Evolutionary conservation across 1,140 invertebrate species (phyloP).

Genomic region (Protaetia brevitarsis): DNA sequence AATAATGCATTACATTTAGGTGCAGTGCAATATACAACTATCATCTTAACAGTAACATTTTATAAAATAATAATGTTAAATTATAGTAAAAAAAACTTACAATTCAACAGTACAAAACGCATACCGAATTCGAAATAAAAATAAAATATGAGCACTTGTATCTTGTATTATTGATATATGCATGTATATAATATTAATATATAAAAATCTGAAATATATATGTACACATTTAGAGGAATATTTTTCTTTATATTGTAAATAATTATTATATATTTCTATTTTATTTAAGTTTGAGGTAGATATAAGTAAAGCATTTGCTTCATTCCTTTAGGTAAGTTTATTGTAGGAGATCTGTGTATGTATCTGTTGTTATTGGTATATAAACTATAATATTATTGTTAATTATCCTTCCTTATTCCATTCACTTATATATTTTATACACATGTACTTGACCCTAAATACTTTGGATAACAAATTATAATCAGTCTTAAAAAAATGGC

Average conservation of each 20-base stretch:
- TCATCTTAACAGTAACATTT: slow-evolving; percentile 40
- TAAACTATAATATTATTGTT: slow-evolving; percentile 2
- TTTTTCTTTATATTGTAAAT: slow-evolving; percentile 31
- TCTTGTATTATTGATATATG: slow-evolving; percentile 33
- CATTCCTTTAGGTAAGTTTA: slow-evolving; percentile 7
- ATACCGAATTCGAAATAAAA: slow-evolving; percentile 25
- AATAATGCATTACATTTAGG: slow-evolving; percentile 40
- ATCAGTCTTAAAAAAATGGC: slow-evolving; percentile 46
- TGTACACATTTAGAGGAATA: slow-evolving; percentile 27
- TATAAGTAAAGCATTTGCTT: slow-evolving; percentile 24
- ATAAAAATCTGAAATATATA: slow-evolving; percentile 38
- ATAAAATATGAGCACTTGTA: slow-evolving; percentile 34
- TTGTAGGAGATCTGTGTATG: slow-evolving; percentile 22
- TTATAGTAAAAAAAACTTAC: slow-evolving; percentile 33
- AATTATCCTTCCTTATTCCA: slow-evolving; percentile 2
- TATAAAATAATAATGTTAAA: slow-evolving; percentile 41
- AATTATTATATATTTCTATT: slow-evolving; percentile 23
- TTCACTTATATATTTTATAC: slow-evolving; percentile 5
- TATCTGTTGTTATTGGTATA: slow-evolving; percentile 6
- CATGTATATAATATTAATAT: slow-evolving; percentile 33
- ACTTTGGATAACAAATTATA: slow-evolving; percentile 41
- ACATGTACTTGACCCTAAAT: slow-evolving; percentile 29
- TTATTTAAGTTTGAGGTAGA: slow-evolving; percentile 25
- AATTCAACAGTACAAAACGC: slow-evolving; percentile 34
- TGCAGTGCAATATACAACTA: slow-evolving; percentile 44